phyloP scores from a whole-genome alignment of 2,888 invertebrate species.

The Epinotia brunnichana region DNA sequence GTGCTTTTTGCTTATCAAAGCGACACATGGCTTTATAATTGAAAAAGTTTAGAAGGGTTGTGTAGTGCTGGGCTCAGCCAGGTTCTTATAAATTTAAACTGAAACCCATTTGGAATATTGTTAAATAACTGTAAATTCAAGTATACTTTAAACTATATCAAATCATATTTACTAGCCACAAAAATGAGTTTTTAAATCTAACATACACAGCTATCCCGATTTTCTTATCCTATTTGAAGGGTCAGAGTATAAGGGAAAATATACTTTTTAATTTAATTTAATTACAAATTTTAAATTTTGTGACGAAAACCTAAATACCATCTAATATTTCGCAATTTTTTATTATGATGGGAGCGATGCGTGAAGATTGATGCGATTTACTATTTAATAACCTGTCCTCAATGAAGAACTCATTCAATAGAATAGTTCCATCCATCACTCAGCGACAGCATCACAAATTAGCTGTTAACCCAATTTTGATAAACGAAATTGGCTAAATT shows the following conservation, averaged over 20 bases:
- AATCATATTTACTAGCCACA: no score
- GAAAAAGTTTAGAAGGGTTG: constrained; percentile 43
- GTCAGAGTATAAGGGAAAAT: no score
- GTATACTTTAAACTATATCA: no score
- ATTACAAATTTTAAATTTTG: no score
- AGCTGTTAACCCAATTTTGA: constrained; percentile 22
- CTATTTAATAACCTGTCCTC: constrained; percentile 29
- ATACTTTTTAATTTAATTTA: no score
- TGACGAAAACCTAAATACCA: no score
- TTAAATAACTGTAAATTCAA: background rate
- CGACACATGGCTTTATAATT: constrained; percentile 44
- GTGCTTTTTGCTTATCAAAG: no score
- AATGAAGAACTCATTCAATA: constrained; percentile 21
- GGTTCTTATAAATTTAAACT: background rate
- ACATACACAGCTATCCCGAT: no score
- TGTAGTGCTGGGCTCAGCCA: constrained; percentile 6
- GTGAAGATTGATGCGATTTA: constrained; percentile 40
- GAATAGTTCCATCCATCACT: constrained; percentile 38
- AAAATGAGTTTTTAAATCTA: no score
- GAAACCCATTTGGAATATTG: background rate
- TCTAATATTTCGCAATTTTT: background rate
- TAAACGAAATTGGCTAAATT: constrained; percentile 15
- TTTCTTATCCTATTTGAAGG: no score
- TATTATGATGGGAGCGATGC: constrained; percentile 22
- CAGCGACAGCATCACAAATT: constrained; percentile 28